Percentiles rank a stretch among this genome's conserved stretches.
Evolutionary conservation across 1,140 invertebrate species (phyloP).

Genomic region (Sarcophaga peregrina): DNA sequence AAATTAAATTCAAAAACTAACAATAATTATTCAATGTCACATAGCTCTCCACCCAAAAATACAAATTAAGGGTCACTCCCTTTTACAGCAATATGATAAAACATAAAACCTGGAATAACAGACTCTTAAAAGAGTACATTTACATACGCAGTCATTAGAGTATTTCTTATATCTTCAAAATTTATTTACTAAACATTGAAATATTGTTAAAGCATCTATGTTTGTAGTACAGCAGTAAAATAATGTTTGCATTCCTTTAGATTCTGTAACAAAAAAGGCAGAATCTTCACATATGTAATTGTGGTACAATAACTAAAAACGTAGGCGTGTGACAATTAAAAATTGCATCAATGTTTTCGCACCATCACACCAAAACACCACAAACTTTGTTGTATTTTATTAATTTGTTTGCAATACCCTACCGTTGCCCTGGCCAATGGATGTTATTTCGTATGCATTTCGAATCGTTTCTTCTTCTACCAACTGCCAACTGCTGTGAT

Average conservation of each 20-base stretch:
- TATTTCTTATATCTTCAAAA: too few species aligned
- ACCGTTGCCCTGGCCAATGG: background rate
- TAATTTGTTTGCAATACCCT: background rate
- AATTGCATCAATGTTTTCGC: conserved; percentile 65
- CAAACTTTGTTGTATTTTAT: background rate
- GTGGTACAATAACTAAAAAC: background rate
- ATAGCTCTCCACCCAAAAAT: background rate
- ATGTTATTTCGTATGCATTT: background rate
- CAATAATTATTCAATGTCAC: background rate
- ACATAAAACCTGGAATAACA: background rate
- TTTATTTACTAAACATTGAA: too few species aligned
- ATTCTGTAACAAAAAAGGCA: background rate
- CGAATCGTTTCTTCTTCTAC: background rate
- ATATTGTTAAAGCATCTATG: too few species aligned
- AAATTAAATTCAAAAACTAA: too few species aligned
- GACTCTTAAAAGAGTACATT: background rate
- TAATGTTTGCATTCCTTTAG: background rate
- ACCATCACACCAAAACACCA: conserved; percentile 55
- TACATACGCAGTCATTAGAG: background rate
- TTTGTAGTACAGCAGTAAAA: too few species aligned
- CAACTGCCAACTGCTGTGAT: conserved; percentile 53
- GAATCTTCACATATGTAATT: background rate
- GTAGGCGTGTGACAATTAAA: conserved; percentile 49
- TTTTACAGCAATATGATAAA: background rate
- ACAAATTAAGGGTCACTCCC: background rate